phyloP scores from a whole-genome alignment of 2,797 vertebrate species.

The Alectoris magna region DNA sequence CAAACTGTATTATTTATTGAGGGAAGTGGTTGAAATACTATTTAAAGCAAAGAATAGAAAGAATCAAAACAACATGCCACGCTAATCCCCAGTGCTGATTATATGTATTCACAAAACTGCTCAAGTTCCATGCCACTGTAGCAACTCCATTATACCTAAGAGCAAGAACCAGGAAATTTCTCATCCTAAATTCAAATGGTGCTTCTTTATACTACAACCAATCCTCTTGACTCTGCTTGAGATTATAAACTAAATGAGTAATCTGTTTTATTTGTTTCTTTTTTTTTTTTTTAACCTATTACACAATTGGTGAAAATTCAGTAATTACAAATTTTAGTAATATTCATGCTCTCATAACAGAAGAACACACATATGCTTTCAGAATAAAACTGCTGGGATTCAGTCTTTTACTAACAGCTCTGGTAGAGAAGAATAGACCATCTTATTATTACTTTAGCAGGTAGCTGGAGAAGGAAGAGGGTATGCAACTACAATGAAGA shows the following conservation, averaged over 20 bases:
- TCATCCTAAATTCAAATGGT: background rate
- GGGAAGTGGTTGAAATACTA: background rate
- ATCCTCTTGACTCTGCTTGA: too few species aligned
- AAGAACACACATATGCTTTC: background rate
- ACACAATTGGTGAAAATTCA: background rate
- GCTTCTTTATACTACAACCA: background rate
- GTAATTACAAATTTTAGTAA: background rate
- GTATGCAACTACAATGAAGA: background rate
- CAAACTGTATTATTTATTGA: background rate
- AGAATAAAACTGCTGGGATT: background rate
- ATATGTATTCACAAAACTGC: background rate
- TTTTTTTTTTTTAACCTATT: background rate
- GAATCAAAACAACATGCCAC: background rate
- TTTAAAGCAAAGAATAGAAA: background rate
- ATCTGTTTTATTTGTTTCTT: background rate
- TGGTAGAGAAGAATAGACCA: background rate
- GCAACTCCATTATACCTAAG: background rate
- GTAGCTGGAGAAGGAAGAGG: background rate
- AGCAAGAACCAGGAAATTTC: background rate
- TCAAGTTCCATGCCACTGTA: background rate
- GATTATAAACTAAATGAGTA: background rate
- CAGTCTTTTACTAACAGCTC: background rate
- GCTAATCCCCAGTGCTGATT: background rate
- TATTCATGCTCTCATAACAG: background rate
- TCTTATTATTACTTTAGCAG: background rate